A percentile compares a stretch with the other conserved stretches of the same genome.
These are phyloP conservation scores for Alentia gelatinosa DNA, from an alignment of 2,888 invertebrate genomes.

Conservation along the genomic window DNA sequence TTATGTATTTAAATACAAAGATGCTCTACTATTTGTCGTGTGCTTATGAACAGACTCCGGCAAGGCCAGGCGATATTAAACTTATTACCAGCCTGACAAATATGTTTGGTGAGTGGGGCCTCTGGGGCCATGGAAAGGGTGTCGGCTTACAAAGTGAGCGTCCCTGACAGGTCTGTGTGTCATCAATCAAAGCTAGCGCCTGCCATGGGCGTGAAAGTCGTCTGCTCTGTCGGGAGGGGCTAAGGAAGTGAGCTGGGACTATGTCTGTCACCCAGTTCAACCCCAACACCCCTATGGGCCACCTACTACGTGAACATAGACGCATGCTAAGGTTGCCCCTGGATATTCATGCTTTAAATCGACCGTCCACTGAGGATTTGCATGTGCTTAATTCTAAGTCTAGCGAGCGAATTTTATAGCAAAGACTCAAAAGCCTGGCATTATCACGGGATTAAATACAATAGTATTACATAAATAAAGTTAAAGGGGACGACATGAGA, in stretches of 20 bases:
- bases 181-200: conserved; percentile 7
- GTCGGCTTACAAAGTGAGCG: neutral
- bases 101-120: neutral
- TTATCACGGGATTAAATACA: no score
- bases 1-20: no score
- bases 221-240: neutral
- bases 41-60: neutral
- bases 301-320: neutral
- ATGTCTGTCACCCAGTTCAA: neutral
- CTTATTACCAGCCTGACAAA: conserved; percentile 47
- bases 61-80: conserved; percentile 17
- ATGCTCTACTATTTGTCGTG: no score
- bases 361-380: neutral
- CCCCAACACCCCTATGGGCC: neutral
- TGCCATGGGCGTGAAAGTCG: neutral
- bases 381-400: neutral
- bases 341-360: neutral
- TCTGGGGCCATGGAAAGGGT: conserved; percentile 14
- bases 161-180: conserved; percentile 1
- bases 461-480: no score
- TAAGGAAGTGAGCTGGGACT: neutral
- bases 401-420: no score
- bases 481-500: no score
- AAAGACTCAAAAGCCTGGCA: no score
- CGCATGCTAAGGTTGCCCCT: neutral